A percentile compares a stretch with the other conserved stretches of the same genome.
These are phyloP conservation scores for Cynopterus sphinx DNA, from an alignment of 2,797 vertebrate genomes.

Conservation along the genomic window DNA sequence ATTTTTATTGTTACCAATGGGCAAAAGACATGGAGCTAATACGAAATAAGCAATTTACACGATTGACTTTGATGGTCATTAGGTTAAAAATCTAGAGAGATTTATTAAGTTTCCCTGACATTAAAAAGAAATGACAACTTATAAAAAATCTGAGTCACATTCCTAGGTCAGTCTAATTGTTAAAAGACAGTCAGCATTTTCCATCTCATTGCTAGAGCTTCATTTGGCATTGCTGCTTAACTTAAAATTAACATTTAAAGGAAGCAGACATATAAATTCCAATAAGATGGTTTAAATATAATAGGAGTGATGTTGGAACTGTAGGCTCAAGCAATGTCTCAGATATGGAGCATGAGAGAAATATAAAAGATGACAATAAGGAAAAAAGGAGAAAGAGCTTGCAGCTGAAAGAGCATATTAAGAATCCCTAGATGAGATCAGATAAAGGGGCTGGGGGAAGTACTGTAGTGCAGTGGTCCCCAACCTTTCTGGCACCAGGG, in stretches of 20 bases:
- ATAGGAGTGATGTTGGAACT: background rate
- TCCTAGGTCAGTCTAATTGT: background rate
- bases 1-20: background rate
- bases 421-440: background rate
- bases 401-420: background rate
- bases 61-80: background rate
- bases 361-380: background rate
- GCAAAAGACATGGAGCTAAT: background rate
- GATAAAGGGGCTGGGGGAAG: background rate
- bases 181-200: background rate
- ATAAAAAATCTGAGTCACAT: background rate
- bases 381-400: background rate
- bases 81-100: conserved; percentile 1
- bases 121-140: conserved; percentile 21
- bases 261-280: background rate
- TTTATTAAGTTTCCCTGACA: conserved; percentile 34
- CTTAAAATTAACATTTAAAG: conserved; percentile 6
- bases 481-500: no score
- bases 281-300: background rate
- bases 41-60: conserved; percentile 27
- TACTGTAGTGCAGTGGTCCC: background rate
- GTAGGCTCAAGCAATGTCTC: background rate
- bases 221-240: background rate
- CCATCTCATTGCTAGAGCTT: background rate
- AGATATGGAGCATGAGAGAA: background rate